Base-by-base conservation (phyloP, 2,888 invertebrate genomes). In the Trachelus troglodyta region DNA sequence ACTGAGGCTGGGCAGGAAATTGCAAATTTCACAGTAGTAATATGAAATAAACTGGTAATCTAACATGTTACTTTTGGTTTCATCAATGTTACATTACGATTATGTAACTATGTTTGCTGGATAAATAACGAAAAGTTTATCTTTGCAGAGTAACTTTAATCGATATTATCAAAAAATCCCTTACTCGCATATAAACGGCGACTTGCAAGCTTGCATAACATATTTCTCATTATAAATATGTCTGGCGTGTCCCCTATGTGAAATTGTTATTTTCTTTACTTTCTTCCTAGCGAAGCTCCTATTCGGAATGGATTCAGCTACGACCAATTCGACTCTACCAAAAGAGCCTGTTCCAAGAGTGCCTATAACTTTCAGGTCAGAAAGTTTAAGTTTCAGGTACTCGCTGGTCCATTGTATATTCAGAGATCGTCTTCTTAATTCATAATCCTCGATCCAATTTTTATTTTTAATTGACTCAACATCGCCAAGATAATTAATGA, bases 271-370 rank as follows among this genome's bases (percentile, higher is more conserved):
- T 89, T 95, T 95, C 84, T 94, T 94, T 79, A 95, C 91, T 85
- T 94, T 94, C 89, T 95, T 95, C 81, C 95, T 89, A 0, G 95
- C 95, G 86, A 94, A 95, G 76, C 91, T 90, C 15, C 86, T 78
- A 78, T 88, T 77, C 68, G 89, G 80, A 76, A 84, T 81, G 1
- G 93, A 83, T 11, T 81, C 81, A 12, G 89, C 83, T 12, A 86
- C 85, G 0, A 92, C 90, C 81, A 97, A 92, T 89, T 97, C 97
- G 0, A 98, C 98, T n/a, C 97, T 93, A 1, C 98, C 98, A 89
- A 97, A 98, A 1, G 97, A 98, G 3, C 98, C 98, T 12, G 97
- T 95, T 1, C 98, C 98, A 84, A 98, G 93, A 0, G 97, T 98
- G 34, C 95, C 96, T 12, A 97, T 93, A 76, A 95, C 94, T 85